Evolutionary conservation across 2,797 vertebrate genomes (phyloP).

Genomic region (Eupleurogrammus muticus): DNA sequence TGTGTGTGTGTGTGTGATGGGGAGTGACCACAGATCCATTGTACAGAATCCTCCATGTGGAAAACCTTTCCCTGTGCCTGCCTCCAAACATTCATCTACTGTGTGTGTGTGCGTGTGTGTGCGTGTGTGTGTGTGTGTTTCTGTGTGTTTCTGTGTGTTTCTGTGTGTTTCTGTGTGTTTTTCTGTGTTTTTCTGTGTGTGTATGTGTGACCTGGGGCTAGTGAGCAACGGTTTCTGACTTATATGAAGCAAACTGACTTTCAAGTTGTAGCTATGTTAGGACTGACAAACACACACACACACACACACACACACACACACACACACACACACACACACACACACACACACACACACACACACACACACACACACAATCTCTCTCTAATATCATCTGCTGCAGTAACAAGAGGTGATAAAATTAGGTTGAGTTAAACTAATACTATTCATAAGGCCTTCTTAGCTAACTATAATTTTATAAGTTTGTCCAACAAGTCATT

Average conservation of each 20-base stretch:
- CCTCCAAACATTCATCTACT: slow-evolving; percentile 66
- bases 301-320: slow-evolving; percentile 42
- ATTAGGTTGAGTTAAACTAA: too few species aligned
- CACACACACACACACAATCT: too few species aligned
- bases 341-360: slow-evolving; percentile 21
- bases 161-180: slow-evolving; percentile 29
- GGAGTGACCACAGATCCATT: slow-evolving; percentile 75
- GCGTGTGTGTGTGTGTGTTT: slow-evolving; percentile 21
- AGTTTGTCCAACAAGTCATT: too few species aligned
- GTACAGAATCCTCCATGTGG: slow-evolving; percentile 74
- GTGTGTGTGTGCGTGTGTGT: slow-evolving; percentile 31
- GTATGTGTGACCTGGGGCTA: slow-evolving; percentile 47
- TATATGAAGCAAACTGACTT: slow-evolving; percentile 51
- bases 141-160: too few species aligned
- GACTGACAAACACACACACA: slow-evolving; percentile 38
- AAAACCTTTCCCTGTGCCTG: slow-evolving; percentile 69
- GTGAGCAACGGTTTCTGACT: slow-evolving; percentile 63
- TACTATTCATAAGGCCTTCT: too few species aligned
- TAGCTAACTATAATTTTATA: too few species aligned
- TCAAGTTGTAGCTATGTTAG: slow-evolving; percentile 50
- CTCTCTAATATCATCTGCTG: slow-evolving; percentile 9
- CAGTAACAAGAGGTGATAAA: neutral
- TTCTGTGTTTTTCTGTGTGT: slow-evolving; percentile 19
- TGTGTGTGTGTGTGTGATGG: slow-evolving; percentile 46
- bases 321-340: slow-evolving; percentile 37